A percentile compares a stretch with the other conserved stretches of the same genome.
Evolutionary conservation across 2,888 invertebrate species (phyloP).

Genomic region (Anarsia innoxiella): DNA sequence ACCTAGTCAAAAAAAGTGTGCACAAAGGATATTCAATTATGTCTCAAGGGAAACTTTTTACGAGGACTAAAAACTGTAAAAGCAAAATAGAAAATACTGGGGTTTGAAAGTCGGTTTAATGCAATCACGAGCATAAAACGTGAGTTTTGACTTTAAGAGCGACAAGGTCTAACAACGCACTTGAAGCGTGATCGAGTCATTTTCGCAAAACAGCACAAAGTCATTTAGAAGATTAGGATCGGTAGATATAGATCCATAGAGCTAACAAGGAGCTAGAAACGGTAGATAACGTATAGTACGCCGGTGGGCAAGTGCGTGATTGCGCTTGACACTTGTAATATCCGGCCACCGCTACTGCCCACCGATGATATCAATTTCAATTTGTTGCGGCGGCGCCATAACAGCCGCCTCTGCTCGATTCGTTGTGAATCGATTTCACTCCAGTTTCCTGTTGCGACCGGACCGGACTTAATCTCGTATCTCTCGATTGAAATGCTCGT

Average conservation of each 20-base stretch:
- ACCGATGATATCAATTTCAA: constrained; percentile 74
- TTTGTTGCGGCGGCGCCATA: constrained; percentile 68
- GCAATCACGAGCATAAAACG: no score
- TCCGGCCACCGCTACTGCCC: constrained; percentile 61
- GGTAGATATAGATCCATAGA: constrained; percentile 21
- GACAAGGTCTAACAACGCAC: no score
- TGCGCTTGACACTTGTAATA: constrained; percentile 71
- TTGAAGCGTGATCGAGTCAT: constrained; percentile 9
- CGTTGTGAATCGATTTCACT: constrained; percentile 67
- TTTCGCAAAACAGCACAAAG: constrained; percentile 17
- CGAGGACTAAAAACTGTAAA: no score
- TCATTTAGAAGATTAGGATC: constrained; percentile 19
- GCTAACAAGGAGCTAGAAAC: constrained; percentile 40
- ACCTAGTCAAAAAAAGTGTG: constrained; percentile 41
- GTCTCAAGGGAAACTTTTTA: constrained; percentile 20
- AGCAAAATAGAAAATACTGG: no score
- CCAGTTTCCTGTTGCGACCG: constrained; percentile 67
- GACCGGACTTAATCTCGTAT: constrained; percentile 60
- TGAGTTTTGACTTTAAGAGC: no score
- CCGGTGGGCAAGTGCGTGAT: constrained; percentile 57
- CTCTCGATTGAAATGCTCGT: constrained; percentile 53
- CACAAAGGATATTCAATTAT: constrained; percentile 52
- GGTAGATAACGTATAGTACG: constrained; percentile 12
- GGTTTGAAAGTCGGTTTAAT: no score
- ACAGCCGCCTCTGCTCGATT: constrained; percentile 60